Base-by-base conservation (phyloP, 64 coral and sea anemone genomes). In the Montipora cactus region DNA sequence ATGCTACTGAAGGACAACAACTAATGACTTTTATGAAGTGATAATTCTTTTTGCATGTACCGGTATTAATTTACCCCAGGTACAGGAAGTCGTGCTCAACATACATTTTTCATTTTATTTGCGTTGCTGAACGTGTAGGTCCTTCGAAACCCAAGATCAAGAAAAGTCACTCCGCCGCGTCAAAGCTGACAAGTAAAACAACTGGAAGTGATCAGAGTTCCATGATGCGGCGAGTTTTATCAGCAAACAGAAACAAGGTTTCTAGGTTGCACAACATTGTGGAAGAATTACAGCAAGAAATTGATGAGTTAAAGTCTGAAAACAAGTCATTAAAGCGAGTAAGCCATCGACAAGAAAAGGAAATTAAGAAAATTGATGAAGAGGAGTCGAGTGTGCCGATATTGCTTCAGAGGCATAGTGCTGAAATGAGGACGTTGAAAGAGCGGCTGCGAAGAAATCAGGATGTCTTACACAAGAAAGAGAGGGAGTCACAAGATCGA, bases 181-280 rank as follows among this genome's bases (percentile, higher is more conserved):
- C 89, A 59, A 88, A 87, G 47, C 22, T 80, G 25, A 49, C 66
- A 5, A 87, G 78, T 44, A 79, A 53, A 37, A 95, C 62, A 25
- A 67, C 78, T 0, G 81, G 67, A 22, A 88, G 87, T 7, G 44
- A 77, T 6, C 53, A 57, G 14, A 92, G 93, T 12, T 94, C 84
- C 8, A 83, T 99, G 86, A 93, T 99, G 44, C 88, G 96, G 5
- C 78, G 92, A 53, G 92, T 96, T 77, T 67, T 99, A 2, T 99
- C 98, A 7, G 98, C 98, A 45, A 99, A 99, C 79, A 93, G 86
- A 28, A 74, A 96, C 79, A 99, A 96, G 76, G 94, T 99, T 5
- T 94, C 92, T 1, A 91, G 91, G 78, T 79, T 99, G 6, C 69
- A 96, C 49, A 96, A 96, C 49, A 90, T 91, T 25, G 82, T 99